Evolutionary conservation across 1,140 invertebrate species (phyloP).

Genomic region (Nasonia vitripennis): DNA sequence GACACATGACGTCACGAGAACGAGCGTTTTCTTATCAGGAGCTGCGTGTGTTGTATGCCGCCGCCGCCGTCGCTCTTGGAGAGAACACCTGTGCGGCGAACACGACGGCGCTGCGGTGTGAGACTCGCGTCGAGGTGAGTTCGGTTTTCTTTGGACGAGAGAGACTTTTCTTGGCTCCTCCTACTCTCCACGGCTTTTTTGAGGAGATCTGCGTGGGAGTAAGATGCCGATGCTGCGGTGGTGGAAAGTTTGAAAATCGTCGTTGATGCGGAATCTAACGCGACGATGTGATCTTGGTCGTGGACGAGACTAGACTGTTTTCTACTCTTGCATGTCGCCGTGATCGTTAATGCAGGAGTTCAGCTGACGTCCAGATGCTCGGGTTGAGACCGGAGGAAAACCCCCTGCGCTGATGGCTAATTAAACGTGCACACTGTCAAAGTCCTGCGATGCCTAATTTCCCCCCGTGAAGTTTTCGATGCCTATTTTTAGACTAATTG

Average conservation of each 20-base stretch:
- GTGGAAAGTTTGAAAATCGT: background rate
- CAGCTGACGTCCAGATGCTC: no score
- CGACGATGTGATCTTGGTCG: no score
- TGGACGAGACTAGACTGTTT: no score
- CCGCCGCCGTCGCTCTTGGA: background rate
- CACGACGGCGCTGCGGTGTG: background rate
- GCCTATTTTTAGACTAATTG: no score
- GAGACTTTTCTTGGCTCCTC: background rate
- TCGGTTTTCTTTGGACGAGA: background rate
- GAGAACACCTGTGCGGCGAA: background rate
- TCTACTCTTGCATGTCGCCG: no score
- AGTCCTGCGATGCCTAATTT: no score
- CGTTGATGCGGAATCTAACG: no score
- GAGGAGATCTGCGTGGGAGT: background rate
- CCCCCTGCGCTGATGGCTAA: no score
- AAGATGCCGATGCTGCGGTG: background rate
- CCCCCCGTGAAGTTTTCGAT: no score
- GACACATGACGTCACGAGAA: conserved; percentile 71
- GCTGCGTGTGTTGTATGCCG: conserved; percentile 15
- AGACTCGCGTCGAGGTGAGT: background rate
- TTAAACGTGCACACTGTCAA: no score
- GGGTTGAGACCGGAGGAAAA: no score
- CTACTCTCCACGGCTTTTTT: background rate
- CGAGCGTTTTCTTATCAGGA: conserved; percentile 53
- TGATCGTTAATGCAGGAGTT: no score